phyloP scores from a whole-genome alignment of 2,797 vertebrate genomes.

The Ficedula albicollis region DNA sequence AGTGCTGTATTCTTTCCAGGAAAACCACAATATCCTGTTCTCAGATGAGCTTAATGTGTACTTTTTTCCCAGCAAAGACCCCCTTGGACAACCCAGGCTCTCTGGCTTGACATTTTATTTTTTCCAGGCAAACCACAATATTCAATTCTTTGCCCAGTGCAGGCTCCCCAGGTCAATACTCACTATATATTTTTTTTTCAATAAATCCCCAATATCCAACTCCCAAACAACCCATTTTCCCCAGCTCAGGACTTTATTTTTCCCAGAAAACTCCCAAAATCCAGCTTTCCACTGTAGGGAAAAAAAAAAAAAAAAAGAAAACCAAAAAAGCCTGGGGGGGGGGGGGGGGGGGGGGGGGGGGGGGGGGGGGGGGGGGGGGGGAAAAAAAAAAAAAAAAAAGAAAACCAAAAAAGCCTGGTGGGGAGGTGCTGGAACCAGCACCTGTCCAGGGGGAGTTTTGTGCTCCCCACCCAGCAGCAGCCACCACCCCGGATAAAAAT shows the following conservation, averaged over 20 bases:
- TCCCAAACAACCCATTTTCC: not conserved
- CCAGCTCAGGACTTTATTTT: not conserved
- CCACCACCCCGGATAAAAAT: not conserved
- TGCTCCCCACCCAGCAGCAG: not conserved
- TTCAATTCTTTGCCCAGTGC: not conserved
- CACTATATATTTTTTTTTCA: not conserved
- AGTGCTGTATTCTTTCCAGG: not conserved
- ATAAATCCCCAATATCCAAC: not conserved
- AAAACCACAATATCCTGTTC: not conserved
- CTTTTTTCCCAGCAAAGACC: not conserved
- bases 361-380: no score
- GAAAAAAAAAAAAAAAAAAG: not conserved
- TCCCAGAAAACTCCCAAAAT: not conserved
- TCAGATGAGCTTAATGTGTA: no score
- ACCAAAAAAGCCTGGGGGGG: no score
- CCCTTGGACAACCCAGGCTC: not conserved
- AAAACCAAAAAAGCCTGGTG: accelerated
- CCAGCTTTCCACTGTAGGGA: accelerated
- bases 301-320: not conserved
- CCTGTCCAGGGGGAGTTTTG: not conserved
- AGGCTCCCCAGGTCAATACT: not conserved
- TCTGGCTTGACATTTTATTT: not conserved
- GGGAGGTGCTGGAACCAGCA: accelerated
- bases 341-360: no score
- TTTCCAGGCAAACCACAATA: not conserved